A percentile compares a stretch with the other conserved stretches of the same genome.
Evolutionary conservation across 2,888 invertebrate species (phyloP).

Genomic region (Neoscelio sp.): DNA sequence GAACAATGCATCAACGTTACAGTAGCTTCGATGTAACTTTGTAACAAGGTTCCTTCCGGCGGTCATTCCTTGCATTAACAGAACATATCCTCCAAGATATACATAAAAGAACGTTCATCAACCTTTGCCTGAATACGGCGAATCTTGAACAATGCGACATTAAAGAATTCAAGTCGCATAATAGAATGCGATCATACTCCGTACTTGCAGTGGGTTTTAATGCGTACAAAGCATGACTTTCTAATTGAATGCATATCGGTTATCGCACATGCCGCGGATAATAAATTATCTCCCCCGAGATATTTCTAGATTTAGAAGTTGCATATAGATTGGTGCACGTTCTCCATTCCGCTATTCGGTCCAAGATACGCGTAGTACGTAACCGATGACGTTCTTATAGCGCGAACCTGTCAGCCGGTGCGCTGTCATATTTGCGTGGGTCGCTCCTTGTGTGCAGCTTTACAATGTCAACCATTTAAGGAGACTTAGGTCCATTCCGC

Average conservation of each 20-base stretch:
- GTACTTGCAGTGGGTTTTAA: slow-evolving; percentile 33
- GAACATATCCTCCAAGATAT: too few species aligned
- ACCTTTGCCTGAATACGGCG: slow-evolving; percentile 12
- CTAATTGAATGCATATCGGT: slow-evolving; percentile 67
- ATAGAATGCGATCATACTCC: slow-evolving; percentile 46
- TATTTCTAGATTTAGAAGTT: slow-evolving; percentile 59
- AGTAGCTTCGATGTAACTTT: too few species aligned
- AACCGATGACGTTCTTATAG: slow-evolving; percentile 46
- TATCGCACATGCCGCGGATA: slow-evolving; percentile 56
- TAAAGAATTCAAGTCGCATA: slow-evolving; percentile 45
- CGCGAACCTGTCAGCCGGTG: slow-evolving; percentile 34
- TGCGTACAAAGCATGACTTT: slow-evolving; percentile 65
- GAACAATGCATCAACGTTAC: too few species aligned
- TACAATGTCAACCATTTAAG: slow-evolving; percentile 68
- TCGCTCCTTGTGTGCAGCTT: too few species aligned
- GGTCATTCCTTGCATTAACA: too few species aligned
- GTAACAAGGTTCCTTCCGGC: too few species aligned
- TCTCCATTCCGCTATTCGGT: slow-evolving; percentile 48
- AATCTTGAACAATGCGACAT: slow-evolving; percentile 27
- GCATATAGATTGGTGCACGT: slow-evolving; percentile 37
- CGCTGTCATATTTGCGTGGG: slow-evolving; percentile 55
- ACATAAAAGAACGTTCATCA: slow-evolving; percentile 12
- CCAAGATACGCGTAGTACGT: slow-evolving; percentile 17
- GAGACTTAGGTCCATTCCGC: slow-evolving; percentile 40
- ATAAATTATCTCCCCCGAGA: slow-evolving; percentile 63